phyloP scores from a whole-genome alignment of 2,888 invertebrate genomes.

The Serripes groenlandicus region DNA sequence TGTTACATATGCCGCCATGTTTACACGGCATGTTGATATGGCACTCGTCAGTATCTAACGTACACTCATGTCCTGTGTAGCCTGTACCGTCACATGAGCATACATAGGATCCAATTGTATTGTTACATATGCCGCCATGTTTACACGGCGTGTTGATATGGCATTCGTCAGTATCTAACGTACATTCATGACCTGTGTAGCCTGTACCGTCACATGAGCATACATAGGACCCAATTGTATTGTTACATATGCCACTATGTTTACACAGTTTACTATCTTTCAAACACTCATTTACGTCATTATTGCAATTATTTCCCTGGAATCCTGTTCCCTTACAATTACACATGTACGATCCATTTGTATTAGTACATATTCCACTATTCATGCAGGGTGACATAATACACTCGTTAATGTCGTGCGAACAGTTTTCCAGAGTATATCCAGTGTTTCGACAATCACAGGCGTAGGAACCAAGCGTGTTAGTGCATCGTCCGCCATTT shows the following conservation, averaged over 20 bases:
- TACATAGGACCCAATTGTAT: constrained; percentile 57
- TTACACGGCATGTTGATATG: background rate
- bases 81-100: background rate
- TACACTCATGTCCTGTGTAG: background rate
- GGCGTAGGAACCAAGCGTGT: background rate
- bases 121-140: constrained; percentile 10
- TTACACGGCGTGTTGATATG: background rate
- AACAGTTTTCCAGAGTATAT: constrained; percentile 39
- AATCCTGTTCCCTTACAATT: constrained; percentile 26
- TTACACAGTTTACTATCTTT: constrained; percentile 49
- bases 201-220: constrained; percentile 66
- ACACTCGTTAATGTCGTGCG: constrained; percentile 67
- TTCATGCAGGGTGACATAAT: constrained; percentile 13
- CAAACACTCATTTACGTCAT: background rate
- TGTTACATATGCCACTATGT: constrained; percentile 64
- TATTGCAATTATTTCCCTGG: constrained; percentile 16
- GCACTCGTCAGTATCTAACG: background rate
- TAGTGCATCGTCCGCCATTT: background rate
- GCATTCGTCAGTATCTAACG: constrained; percentile 39
- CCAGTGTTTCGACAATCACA: background rate
- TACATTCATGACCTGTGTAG: constrained; percentile 47
- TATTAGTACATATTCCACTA: constrained; percentile 30
- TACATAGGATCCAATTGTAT: constrained; percentile 39
- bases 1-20: background rate
- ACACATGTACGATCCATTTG: constrained; percentile 19